Evolutionary conservation across 2,113 vertebrate genomes (phyloP), one percentile per base, ranked within the genome.

Genomic region (Promerops cafer): DNA sequence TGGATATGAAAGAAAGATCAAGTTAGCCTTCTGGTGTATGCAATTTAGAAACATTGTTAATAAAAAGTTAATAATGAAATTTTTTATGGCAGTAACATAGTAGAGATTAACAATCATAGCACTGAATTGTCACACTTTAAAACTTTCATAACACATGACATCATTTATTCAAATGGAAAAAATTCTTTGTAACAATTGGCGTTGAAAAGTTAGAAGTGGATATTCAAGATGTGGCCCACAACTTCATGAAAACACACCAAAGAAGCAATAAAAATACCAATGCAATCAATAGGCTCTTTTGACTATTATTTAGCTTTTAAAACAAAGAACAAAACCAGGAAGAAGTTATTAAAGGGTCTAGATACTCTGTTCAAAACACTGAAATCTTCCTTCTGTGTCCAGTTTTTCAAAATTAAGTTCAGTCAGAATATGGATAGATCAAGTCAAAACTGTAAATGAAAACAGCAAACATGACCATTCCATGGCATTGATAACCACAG

Each of bases 71-170:
- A 81, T 40, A 93, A 65, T 57, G 54, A 94, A 94, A 83, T 63
- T 77, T 95, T 82, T 74, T 89, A 88, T 65, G 71, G 35, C n/a
- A 94, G 64, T 70, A 90, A 80, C n/a, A 93, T 84, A 90, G 71
- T 24, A 77, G 85, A 94, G 53, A 45, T 92, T 94, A 94, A 90
- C 82, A 90, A 60, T 89, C 64, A 53, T 11, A 94, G 83, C 61
- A 79, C 61, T 61, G 87, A 76, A 94, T 45, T 94, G 92, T 94
- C 91, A 89, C 80, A 91, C 80, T 72, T 74, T 61, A 96, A 97
- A 97, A 97, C 97, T 98, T 97, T 96, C 94, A 94, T 97, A 97
- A 98, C 90, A 89, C 93, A 92, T 93, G 97, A 97, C 93, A 98
- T 97, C 97, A 98, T 95, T 95, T 92, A 89, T 86, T 90, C 87